These are phyloP conservation scores for Valencia hispanica DNA, from an alignment of 2,797 vertebrate species.

Conservation along the genomic window DNA sequence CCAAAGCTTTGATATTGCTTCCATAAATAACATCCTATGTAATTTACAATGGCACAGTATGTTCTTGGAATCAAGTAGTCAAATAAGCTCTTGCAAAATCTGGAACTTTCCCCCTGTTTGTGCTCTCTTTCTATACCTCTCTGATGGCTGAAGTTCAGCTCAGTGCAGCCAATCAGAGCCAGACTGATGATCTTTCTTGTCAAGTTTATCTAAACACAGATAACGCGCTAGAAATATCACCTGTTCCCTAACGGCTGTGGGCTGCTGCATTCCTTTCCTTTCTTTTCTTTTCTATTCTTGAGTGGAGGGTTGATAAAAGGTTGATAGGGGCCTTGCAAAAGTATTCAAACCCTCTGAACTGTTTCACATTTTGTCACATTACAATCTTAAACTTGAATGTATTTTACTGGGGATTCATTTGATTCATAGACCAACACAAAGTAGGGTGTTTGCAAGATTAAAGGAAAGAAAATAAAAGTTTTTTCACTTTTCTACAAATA, in stretches of 20 bases:
- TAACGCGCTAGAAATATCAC: constrained; percentile 49
- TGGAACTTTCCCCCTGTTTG: constrained; percentile 28
- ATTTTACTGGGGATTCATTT: background rate
- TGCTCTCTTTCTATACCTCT: constrained; percentile 7
- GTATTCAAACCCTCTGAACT: background rate
- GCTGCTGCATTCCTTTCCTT: constrained; percentile 12
- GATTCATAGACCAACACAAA: background rate
- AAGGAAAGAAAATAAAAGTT: background rate
- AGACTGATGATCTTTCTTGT: constrained; percentile 30
- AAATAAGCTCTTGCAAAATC: constrained; percentile 18
- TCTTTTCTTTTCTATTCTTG: constrained; percentile 6
- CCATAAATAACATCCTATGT: background rate
- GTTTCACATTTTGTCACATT: background rate
- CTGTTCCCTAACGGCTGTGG: constrained; percentile 40
- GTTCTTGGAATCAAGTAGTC: background rate
- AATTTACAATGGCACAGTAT: constrained; percentile 5
- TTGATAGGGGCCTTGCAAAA: background rate
- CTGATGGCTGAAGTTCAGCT: constrained; percentile 35
- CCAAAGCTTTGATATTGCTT: background rate
- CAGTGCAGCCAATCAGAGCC: constrained; percentile 35
- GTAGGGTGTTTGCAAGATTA: background rate
- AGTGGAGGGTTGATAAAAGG: background rate
- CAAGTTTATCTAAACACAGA: constrained; percentile 57
- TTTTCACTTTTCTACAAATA: background rate
- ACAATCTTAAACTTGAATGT: background rate